phyloP scores from a whole-genome alignment of 2,888 invertebrate species.

The Drosophila antonietae region DNA sequence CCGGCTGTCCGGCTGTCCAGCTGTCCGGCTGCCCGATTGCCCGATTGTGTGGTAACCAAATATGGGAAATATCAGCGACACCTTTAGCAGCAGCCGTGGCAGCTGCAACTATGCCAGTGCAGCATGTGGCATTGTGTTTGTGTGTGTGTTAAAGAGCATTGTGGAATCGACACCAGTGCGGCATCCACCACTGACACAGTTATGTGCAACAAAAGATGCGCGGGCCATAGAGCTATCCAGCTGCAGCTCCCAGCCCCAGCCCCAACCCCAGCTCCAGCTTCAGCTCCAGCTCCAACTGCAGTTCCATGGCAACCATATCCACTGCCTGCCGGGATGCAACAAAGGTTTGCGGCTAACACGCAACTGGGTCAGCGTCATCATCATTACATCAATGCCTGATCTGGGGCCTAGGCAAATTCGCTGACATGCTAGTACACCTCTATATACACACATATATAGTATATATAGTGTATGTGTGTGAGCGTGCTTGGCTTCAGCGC shows the following conservation, averaged over 20 bases:
- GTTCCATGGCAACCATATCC: conserved; percentile 13
- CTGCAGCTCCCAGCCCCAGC: not conserved
- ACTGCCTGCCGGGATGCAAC: conserved; percentile 53
- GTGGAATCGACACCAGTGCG: conserved; percentile 48
- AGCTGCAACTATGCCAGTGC: conserved; percentile 25
- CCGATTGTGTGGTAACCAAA: conserved; percentile 65
- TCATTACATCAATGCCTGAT: conserved; percentile 62
- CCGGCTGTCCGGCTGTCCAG: conserved; percentile 11
- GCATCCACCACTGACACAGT: conserved; percentile 58
- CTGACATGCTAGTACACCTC: not conserved
- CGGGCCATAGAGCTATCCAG: conserved; percentile 3
- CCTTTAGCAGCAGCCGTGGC: conserved; percentile 44
- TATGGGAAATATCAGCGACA: conserved; percentile 64
- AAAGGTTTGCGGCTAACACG: conserved; percentile 62
- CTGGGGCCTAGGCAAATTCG: conserved; percentile 42
- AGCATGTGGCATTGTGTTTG: conserved; percentile 53
- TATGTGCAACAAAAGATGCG: conserved; percentile 60
- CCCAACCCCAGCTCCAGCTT: not conserved
- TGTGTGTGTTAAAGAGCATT: conserved; percentile 28
- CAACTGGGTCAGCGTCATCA: conserved; percentile 64
- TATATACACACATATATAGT: not conserved
- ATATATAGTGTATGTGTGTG: conserved; percentile 5
- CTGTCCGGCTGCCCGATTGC: conserved; percentile 17
- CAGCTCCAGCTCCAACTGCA: not conserved
- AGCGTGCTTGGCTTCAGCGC: conserved; percentile 22